Conservation (phyloP, 2,888 invertebrate genomes). For the Stenoptilia bipunctidactyla region DNA sequence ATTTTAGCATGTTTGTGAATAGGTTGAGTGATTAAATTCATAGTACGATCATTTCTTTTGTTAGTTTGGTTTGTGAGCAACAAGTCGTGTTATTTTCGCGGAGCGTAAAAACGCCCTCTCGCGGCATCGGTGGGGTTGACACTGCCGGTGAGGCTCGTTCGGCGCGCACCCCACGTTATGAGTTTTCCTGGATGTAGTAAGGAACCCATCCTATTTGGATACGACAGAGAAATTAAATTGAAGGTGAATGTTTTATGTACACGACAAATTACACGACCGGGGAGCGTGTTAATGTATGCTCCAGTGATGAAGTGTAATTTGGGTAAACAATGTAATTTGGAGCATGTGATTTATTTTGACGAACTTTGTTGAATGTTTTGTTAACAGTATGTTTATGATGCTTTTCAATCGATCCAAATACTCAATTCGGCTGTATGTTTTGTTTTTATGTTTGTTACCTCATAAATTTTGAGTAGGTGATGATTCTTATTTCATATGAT, state of each 20-base stretch:
- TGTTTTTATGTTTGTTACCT: no score
- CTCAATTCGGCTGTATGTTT: no score
- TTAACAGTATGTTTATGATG: no score
- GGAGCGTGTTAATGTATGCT: slow-evolving; percentile 3
- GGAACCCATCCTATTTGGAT: slow-evolving; percentile 33
- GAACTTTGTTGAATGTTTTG: no score
- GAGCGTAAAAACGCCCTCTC: slow-evolving; percentile 59
- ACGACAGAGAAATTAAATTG: slow-evolving; percentile 16
- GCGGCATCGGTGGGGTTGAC: slow-evolving; percentile 54
- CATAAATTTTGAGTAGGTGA: no score
- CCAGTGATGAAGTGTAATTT: not conserved
- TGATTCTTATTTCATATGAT: no score
- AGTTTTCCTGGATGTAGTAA: slow-evolving; percentile 60
- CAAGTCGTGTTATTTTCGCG: slow-evolving; percentile 45
- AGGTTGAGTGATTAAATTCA: slow-evolving; percentile 54
- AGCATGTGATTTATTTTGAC: not conserved
- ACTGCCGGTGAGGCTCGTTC: slow-evolving; percentile 55
- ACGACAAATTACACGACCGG: slow-evolving; percentile 2
- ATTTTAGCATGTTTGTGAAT: slow-evolving; percentile 51
- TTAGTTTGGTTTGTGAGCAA: slow-evolving; percentile 41
- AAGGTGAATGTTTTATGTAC: slow-evolving; percentile 4
- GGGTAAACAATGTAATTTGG: not conserved
- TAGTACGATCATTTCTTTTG: slow-evolving; percentile 36
- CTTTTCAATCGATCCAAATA: no score
- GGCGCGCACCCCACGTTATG: slow-evolving; percentile 58